Conservation (phyloP, 2,797 vertebrate genomes). For the Geotrypetes seraphini region DNA sequence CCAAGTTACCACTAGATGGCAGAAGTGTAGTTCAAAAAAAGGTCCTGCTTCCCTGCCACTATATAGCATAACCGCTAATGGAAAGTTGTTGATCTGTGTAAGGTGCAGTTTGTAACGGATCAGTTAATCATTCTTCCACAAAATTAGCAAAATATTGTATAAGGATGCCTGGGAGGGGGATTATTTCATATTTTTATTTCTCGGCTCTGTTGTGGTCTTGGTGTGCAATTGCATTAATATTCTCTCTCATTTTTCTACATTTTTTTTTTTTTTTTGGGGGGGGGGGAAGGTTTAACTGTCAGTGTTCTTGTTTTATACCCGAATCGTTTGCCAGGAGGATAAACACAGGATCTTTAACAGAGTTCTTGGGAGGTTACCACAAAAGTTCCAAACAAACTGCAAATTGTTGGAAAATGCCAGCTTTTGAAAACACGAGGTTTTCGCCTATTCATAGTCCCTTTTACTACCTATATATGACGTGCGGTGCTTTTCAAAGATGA, state of each 20-base stretch:
- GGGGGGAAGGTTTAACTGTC: no score
- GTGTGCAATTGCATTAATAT: conserved; percentile 12
- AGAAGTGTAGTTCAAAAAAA: no score
- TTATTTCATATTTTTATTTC: conserved; percentile 12
- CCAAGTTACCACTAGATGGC: no score
- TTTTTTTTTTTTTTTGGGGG: no score
- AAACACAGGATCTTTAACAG: conserved; percentile 1
- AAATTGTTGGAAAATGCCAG: conserved; percentile 6
- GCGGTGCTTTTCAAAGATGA: not conserved
- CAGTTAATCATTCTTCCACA: conserved; percentile 4
- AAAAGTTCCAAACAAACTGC: conserved; percentile 9
- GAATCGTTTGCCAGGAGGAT: conserved; percentile 1
- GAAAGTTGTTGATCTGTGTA: not conserved
- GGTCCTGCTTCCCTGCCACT: no score
- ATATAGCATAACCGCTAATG: not conserved
- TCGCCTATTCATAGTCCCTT: not conserved
- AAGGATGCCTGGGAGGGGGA: no score
- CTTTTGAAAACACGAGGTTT: conserved; percentile 1
- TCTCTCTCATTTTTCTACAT: conserved; percentile 9
- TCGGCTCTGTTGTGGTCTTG: conserved; percentile 6
- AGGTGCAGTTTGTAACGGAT: conserved; percentile 6
- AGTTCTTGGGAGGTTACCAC: conserved; percentile 4
- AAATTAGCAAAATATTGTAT: conserved; percentile 14
- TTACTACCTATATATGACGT: conserved; percentile 6
- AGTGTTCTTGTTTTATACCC: not conserved